Evolutionary conservation across 37 sponge, comb jelly and placozoan species (phyloP).

Genomic region (Spongilla lacustris): DNA sequence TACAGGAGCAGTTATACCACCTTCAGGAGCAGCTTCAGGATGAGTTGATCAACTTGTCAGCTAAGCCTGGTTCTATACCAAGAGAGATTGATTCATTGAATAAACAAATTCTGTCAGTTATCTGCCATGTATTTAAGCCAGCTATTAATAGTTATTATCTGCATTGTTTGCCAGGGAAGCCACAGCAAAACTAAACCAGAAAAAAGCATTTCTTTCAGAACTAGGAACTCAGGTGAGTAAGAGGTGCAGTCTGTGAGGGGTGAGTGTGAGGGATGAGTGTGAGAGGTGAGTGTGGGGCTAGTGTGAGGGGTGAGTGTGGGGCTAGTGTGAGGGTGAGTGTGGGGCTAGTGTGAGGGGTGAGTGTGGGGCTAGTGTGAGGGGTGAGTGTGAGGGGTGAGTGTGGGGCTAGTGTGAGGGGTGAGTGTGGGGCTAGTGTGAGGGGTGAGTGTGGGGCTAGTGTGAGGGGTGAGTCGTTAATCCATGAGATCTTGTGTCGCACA

Average conservation of each 20-base stretch:
- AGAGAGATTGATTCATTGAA: constrained; percentile 52
- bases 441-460: too few species aligned
- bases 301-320: too few species aligned
- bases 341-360: too few species aligned
- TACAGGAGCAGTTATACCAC: not conserved
- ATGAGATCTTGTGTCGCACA: not conserved
- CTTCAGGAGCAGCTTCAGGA: constrained; percentile 7
- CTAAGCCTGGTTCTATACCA: constrained; percentile 48
- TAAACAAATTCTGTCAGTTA: constrained; percentile 22
- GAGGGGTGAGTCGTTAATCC: not conserved
- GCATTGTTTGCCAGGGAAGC: not conserved
- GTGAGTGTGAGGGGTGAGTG: too few species aligned
- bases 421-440: too few species aligned
- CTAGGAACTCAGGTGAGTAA: not conserved
- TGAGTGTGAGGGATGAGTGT: too few species aligned
- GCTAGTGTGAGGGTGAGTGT: too few species aligned
- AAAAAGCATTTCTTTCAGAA: not conserved
- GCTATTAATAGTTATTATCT: not conserved
- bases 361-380: too few species aligned
- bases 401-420: too few species aligned
- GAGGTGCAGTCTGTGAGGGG: too few species aligned
- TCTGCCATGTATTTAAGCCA: not conserved
- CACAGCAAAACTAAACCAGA: not conserved
- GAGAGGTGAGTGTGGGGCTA: too few species aligned
- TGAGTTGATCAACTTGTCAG: constrained; percentile 29